Base-by-base conservation (phyloP, 2,888 invertebrate species). In the Lithophane ornitopus region DNA sequence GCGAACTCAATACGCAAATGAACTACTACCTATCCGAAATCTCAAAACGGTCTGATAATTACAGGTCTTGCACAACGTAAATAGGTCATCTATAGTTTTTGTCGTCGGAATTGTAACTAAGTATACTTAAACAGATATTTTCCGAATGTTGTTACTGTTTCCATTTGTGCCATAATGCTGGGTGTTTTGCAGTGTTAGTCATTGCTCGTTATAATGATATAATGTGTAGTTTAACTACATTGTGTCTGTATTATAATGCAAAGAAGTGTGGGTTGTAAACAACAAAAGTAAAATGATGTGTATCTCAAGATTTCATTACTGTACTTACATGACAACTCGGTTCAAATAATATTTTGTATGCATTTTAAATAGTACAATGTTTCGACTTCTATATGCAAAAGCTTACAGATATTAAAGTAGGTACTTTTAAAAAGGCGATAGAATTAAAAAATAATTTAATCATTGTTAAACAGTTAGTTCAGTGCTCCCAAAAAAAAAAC, bases 1-100 rank as follows among this genome's bases (percentile, higher is more conserved):
- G 97, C 34, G 95, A 96, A 46, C 94, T 98, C 12, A 97, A 97
- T 80, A 91, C 90, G 3, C 96, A 97, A 91, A 98, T 98, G 97
- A 97, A 96, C 85, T 95, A 95, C 80, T 97, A 98, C 88, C 94
- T 98, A 61, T 95, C 94, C 44, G 97, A 97, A 89, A 98, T 98
- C 75, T 97, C 97, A 46, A 94, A 94, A 85, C 97, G 97, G 83
- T 97, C 98, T 63, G 97, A 97, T 86, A 92, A 95, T 82, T 98
- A 98, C 89, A 96, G 97, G 90, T 97, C 97, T 73, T 98, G 98
- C 85, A 95, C 95, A 44, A 95, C 95, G 77, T 96, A 95, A 71
- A 59, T 44, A 34, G 26, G 41, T 19, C 39, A 41, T 49, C 19
- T 41, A 39, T 19, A 49, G 26, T 59, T 74, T 69, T 71, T 65